Base-by-base conservation (phyloP, 2,888 invertebrate genomes). In the Acleris holmiana region DNA sequence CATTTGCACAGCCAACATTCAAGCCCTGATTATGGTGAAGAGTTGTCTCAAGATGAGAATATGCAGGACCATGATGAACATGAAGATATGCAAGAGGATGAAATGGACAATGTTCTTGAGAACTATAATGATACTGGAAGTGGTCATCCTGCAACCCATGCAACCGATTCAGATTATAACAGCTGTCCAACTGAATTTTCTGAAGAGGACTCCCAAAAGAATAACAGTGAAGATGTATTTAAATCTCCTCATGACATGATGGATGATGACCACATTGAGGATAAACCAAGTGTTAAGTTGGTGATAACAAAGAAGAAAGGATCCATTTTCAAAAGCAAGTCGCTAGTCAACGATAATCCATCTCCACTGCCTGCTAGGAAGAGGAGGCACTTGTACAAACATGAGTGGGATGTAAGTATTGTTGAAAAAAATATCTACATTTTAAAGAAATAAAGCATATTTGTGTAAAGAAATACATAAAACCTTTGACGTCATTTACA, bases 261-360 rank as follows among this genome's bases (percentile, higher is more conserved):
- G 78, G 91, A 82, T 70, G 91, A 91, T 68, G 85, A 83, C 64
- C 82, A 86, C 55, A 72, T 83, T 57, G 93, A 93, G 41, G 93
- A 93, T 46, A 92, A 93, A 69, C 93, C 93, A 53, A 88, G 94
- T 80, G 95, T 95, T 19, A 96, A 96, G 77, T 82, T 96, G 69
- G 95, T 96, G 18, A 96, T 96, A 69, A 95, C 95, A 1, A 96
- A 96, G 82, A 97, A 97, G 83, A 97, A 98, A 80, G 97, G 97
- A 53, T 97, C 97, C 76, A 97, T 98, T 82, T 98, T 98, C 80
- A 98, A 98, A 80, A 97, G 97, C 78, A 95, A 97, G 65, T 95
- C 95, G 15, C 85, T 95, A 70, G 94, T 95, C 17, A 93, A 94
- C 71, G 94, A 95, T 71, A 95, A 94, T 74, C 86, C 90, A 23